phyloP scores from a whole-genome alignment of 53 echinoderm and acorn worm genomes.

The Actinopyga echinites region DNA sequence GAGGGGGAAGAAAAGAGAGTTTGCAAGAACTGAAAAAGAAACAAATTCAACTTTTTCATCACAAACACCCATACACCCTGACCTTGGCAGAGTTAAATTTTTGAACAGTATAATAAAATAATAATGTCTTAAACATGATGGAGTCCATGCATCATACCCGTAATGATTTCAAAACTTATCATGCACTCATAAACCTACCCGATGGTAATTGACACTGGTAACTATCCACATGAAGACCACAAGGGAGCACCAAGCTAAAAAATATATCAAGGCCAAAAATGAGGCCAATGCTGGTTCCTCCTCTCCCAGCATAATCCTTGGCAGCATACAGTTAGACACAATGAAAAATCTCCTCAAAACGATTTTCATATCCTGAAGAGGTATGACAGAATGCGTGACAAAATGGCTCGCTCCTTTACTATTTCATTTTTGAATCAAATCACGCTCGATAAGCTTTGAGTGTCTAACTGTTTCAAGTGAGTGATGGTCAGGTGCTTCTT shows the following conservation, averaged over 20 bases:
- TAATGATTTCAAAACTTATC: background rate
- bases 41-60: background rate
- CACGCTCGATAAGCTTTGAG: background rate
- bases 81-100: background rate
- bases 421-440: background rate
- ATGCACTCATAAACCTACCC: constrained; percentile 10
- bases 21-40: background rate
- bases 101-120: background rate
- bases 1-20: background rate
- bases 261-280: constrained; percentile 68
- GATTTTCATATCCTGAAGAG: constrained; percentile 2
- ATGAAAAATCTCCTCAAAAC: background rate
- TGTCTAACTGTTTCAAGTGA: no score
- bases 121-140: no score
- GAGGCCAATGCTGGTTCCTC: constrained; percentile 39
- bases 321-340: background rate
- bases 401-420: background rate
- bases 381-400: background rate
- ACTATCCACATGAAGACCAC: constrained; percentile 85
- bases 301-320: constrained; percentile 18
- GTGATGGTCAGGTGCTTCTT: no score
- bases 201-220: constrained; percentile 62
- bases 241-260: constrained; percentile 76
- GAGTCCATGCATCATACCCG: background rate
- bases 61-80: background rate